These are phyloP conservation scores for Cherax destructor DNA, from an alignment of 1,140 invertebrate genomes.

Conservation along the genomic window DNA sequence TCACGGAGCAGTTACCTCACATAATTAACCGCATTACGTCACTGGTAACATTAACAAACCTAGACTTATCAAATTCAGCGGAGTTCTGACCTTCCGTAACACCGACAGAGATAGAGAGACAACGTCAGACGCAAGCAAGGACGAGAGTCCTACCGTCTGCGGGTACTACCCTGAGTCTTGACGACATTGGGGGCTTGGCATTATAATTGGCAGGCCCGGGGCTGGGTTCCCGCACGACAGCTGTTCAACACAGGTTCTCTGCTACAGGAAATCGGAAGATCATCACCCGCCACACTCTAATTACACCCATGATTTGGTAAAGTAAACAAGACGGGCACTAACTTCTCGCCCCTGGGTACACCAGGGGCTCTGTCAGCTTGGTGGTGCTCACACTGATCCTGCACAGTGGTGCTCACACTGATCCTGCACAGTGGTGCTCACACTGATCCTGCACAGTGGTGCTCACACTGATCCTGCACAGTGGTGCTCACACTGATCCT, in stretches of 20 bases:
- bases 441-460: too few species aligned
- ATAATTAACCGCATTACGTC: conserved; percentile 20
- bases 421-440: too few species aligned
- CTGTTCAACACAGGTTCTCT: conserved; percentile 42
- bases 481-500: too few species aligned
- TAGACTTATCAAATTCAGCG: conserved; percentile 31
- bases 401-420: too few species aligned
- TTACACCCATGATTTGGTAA: conserved; percentile 63
- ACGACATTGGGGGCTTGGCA: conserved; percentile 2
- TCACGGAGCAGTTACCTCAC: not conserved
- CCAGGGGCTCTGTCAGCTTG: not conserved
- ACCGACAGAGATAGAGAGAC: too few species aligned
- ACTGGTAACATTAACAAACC: conserved; percentile 32
- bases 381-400: not conserved
- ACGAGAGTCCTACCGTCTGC: too few species aligned
- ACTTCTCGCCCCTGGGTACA: conserved; percentile 22
- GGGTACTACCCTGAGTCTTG: not conserved
- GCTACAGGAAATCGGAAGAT: conserved; percentile 66
- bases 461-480: too few species aligned
- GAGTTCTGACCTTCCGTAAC: not conserved
- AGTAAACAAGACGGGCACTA: conserved; percentile 57
- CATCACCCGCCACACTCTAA: conserved; percentile 50
- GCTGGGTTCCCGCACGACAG: conserved; percentile 34
- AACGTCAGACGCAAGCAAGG: too few species aligned
- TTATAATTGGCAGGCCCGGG: conserved; percentile 15